Evolutionary conservation across 1,140 invertebrate genomes (phyloP).

Genomic region (Meteorus sp.): DNA sequence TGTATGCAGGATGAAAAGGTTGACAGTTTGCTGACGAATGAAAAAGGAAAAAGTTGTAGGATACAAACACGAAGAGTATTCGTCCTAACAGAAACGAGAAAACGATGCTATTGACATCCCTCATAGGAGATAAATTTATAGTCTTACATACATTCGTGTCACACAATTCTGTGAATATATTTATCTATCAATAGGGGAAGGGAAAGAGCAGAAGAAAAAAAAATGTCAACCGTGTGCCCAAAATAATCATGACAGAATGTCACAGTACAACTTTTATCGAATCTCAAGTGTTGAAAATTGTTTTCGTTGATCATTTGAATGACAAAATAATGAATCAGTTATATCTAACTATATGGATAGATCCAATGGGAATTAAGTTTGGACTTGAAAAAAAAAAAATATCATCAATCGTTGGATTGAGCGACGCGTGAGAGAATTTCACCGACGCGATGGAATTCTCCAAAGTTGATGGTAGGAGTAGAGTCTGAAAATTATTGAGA

Average conservation of each 20-base stretch:
- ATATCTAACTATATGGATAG: no score
- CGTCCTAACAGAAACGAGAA: constrained; percentile 26
- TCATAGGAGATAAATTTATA: constrained; percentile 40
- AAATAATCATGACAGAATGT: no score
- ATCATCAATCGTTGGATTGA: no score
- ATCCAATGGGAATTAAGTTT: no score
- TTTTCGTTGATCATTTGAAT: no score
- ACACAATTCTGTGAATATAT: constrained; percentile 9
- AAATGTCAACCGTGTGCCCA: constrained; percentile 16
- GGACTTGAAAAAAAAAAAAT: no score
- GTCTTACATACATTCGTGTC: constrained; percentile 40
- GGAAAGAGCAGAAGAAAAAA: constrained; percentile 20
- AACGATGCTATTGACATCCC: constrained; percentile 43
- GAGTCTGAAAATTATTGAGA: constrained; percentile 19
- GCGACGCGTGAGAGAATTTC: background rate
- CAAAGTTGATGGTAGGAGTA: background rate
- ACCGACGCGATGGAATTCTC: constrained; percentile 3
- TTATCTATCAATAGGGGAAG: background rate
- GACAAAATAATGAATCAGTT: no score
- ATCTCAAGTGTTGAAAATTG: no score
- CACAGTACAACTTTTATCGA: no score
- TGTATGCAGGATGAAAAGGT: background rate
- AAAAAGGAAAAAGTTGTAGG: background rate
- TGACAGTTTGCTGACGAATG: constrained; percentile 9
- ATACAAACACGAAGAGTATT: background rate